Evolutionary conservation across 1,140 invertebrate genomes (phyloP).

Genomic region (Phortica variegata): DNA sequence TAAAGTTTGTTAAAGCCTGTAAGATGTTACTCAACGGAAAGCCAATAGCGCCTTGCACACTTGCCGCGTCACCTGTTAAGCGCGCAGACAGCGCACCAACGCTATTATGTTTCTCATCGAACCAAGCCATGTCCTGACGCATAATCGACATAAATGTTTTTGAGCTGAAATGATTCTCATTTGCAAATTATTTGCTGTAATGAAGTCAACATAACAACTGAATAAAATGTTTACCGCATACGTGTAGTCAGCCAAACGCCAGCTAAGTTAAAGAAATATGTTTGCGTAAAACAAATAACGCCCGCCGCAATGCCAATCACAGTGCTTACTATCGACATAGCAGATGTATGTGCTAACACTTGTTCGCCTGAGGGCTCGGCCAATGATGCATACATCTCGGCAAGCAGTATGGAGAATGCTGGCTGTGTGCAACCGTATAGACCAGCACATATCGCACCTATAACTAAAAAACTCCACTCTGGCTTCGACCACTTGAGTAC

Average conservation of each 20-base stretch:
- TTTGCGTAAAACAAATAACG: conserved; percentile 67
- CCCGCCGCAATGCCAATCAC: conserved; percentile 73
- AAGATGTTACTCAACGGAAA: conserved; percentile 77
- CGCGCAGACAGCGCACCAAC: conserved; percentile 77
- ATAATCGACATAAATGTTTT: conserved; percentile 67
- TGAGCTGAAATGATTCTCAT: conserved; percentile 60
- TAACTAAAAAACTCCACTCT: conserved; percentile 74
- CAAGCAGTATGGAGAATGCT: conserved; percentile 79
- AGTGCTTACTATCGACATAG: conserved; percentile 69
- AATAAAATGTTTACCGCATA: conserved; percentile 59
- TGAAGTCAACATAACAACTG: background rate
- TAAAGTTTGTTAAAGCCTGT: conserved; percentile 75
- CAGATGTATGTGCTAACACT: conserved; percentile 63
- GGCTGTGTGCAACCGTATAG: conserved; percentile 76
- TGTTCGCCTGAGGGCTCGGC: conserved; percentile 61
- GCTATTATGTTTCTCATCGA: conserved; percentile 73
- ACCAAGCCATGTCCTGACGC: conserved; percentile 79
- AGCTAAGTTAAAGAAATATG: conserved; percentile 75
- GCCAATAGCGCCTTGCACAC: conserved; percentile 82
- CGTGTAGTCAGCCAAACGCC: conserved; percentile 76
- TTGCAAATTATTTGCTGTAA: background rate
- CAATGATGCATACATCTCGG: conserved; percentile 70
- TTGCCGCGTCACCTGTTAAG: conserved; percentile 75
- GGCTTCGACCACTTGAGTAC: conserved; percentile 72
- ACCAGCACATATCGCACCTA: conserved; percentile 71